Base-by-base conservation (phyloP, 2,113 vertebrate species). In the Callaeas wilsoni region DNA sequence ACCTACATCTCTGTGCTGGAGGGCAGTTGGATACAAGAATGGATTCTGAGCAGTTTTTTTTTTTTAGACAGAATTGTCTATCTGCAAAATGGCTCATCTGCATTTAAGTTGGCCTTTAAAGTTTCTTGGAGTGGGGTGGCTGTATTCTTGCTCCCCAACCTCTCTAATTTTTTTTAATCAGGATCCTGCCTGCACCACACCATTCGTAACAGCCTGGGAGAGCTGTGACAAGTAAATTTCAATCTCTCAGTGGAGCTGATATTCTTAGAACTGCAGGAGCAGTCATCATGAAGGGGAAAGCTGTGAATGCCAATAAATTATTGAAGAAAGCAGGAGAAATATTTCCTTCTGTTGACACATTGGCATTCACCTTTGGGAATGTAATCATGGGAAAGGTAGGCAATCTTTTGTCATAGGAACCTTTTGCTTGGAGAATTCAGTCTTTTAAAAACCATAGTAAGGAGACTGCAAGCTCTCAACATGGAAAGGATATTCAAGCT, bases 251-350 rank as follows among this genome's bases (percentile, higher is more conserved):
- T 0, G 16, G 90, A 96, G 85, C 83, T 91, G 95, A 90, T 97
- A 96, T 96, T 96, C 92, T 93, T 86, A 93, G 88, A 95, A 85
- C 87, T 96, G 79, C 85, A 96, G 92, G 79, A 95, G 83, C 85
- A 96, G 82, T 95, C 94, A 96, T 96, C 95, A 94, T 88, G 94
- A 95, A 97, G 96, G 94, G 52, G 92, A 94, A 96, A 86, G 68
- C 96, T 93, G 82, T 93, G 95, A 95, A 94, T 56, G 2, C 73
- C 93, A 94, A 97, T 97, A 96, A 94, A 97, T 97, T 96, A 96
- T 97, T 97, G 95, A 97, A 96, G 96, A 94, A 96, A 97, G 88
- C 83, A 90, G 85, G 76, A 94, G 95, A 97, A 96, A 95, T 97
- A 96, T 96, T 96, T 97, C 92, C 87, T 95, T 95, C 94, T 94